These are phyloP conservation scores for Vespertilio murinus DNA, from an alignment of 2,797 vertebrate genomes.

Conservation along the genomic window DNA sequence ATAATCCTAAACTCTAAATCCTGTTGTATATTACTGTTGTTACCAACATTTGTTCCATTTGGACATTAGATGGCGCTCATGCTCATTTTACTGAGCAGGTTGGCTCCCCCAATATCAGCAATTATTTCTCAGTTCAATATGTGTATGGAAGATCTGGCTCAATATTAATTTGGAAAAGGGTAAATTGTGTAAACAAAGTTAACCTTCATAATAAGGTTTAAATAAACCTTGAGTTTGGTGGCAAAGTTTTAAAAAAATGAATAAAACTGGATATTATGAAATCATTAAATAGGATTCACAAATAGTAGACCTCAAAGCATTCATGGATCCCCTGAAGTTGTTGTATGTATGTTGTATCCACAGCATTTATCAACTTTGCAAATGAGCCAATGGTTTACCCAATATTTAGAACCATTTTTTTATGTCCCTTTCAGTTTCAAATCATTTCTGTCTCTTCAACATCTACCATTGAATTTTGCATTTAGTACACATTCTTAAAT, in stretches of 20 bases:
- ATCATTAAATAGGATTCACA: neutral
- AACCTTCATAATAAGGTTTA: neutral
- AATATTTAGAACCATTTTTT: neutral
- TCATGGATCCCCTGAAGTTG: neutral
- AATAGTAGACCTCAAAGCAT: neutral
- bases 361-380: neutral
- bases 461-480: neutral
- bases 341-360: neutral
- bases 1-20: neutral
- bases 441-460: neutral
- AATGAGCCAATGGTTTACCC: neutral
- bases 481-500: neutral
- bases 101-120: neutral
- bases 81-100: neutral
- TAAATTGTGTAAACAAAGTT: neutral
- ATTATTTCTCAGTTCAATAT: neutral
- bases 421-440: neutral
- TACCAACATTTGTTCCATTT: neutral
- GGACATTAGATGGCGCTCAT: conserved; percentile 51
- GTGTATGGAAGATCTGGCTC: neutral
- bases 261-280: neutral
- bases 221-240: neutral
- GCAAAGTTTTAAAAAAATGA: neutral
- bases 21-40: neutral
- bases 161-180: neutral